These are phyloP conservation scores for Oceanodroma leucorhoa DNA, from an alignment of 2,797 vertebrate genomes.

Conservation along the genomic window DNA sequence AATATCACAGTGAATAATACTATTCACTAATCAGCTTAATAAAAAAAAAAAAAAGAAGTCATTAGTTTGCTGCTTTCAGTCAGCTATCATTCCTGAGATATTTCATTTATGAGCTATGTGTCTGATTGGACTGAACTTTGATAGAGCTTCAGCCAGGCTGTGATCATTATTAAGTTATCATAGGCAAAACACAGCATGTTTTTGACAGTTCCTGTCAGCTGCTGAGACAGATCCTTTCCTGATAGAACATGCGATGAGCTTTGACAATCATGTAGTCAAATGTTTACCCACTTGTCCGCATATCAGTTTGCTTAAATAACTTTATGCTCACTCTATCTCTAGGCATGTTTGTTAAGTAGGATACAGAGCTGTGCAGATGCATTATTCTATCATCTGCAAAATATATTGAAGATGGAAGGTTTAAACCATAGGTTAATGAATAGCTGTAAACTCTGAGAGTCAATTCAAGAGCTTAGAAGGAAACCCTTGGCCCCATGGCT, in stretches of 20 bases:
- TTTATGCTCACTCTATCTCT: background rate
- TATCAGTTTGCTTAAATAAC: background rate
- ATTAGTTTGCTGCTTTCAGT: background rate
- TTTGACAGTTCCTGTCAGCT: background rate
- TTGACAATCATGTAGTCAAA: background rate
- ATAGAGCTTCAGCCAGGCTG: background rate
- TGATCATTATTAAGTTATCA: background rate
- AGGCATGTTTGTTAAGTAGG: background rate
- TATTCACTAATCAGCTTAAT: background rate
- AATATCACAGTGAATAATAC: background rate
- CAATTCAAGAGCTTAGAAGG: background rate
- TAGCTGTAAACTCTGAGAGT: slow-evolving; percentile 3
- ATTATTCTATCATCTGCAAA: background rate
- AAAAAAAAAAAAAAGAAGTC: background rate
- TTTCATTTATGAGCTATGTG: background rate
- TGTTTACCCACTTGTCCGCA: slow-evolving; percentile 8
- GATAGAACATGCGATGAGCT: background rate
- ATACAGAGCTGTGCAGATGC: background rate
- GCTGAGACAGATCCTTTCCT: background rate
- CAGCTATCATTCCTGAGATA: background rate
- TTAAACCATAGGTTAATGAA: slow-evolving; percentile 39
- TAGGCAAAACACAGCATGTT: background rate
- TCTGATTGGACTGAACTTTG: background rate
- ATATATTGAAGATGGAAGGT: background rate
- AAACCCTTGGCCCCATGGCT: background rate